phyloP scores from a whole-genome alignment of 2,113 vertebrate species.

The Stegostoma tigrinum region DNA sequence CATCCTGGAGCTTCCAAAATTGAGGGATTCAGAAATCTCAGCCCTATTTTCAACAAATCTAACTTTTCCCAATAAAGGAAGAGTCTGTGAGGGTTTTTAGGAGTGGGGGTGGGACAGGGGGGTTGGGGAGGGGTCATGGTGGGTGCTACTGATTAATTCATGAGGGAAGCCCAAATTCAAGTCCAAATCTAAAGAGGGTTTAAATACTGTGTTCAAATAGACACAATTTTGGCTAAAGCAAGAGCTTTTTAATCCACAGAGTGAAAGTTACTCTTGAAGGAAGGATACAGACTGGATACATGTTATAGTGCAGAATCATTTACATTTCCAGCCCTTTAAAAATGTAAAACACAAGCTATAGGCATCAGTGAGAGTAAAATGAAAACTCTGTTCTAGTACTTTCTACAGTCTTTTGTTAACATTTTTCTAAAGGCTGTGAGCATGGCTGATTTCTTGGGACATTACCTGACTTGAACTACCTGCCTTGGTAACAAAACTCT shows the following conservation, averaged over 20 bases:
- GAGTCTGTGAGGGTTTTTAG: too few species aligned
- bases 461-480: too few species aligned
- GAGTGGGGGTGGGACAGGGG: too few species aligned
- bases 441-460: background rate
- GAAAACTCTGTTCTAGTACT: background rate
- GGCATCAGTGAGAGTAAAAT: background rate
- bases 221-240: too few species aligned
- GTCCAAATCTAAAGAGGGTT: background rate
- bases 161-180: background rate
- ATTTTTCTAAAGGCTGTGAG: background rate
- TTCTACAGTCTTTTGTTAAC: background rate
- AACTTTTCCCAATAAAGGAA: background rate
- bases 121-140: too few species aligned
- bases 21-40: background rate
- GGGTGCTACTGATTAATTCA: background rate
- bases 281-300: background rate
- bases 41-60: background rate
- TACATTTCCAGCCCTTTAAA: background rate
- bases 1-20: background rate
- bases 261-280: background rate
- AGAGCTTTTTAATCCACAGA: too few species aligned
- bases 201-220: background rate
- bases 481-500: too few species aligned
- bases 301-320: background rate
- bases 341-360: background rate